phyloP scores from a whole-genome alignment of 2,888 invertebrate genomes.

The Drosophila monieri region DNA sequence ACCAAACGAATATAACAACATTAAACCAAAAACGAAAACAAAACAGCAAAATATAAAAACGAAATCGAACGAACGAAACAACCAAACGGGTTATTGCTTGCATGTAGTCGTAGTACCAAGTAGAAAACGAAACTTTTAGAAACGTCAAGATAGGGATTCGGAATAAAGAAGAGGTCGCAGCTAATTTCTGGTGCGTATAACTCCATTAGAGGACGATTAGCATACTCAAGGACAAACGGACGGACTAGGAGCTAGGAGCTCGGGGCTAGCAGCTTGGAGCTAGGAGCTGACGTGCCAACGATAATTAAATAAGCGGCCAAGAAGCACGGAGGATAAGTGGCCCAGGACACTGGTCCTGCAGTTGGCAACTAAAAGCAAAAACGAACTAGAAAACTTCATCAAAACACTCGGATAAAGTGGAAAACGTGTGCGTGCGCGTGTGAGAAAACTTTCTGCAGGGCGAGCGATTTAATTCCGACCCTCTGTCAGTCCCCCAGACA shows the following conservation, averaged over 20 bases:
- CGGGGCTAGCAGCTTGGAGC: conserved; percentile 4
- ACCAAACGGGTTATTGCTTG: conserved; percentile 53
- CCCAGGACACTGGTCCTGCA: conserved; percentile 27
- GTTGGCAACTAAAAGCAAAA: conserved; percentile 1
- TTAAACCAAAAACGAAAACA: conserved; percentile 42
- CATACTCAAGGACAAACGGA: conserved; percentile 35
- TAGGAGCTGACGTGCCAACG: conserved; percentile 49
- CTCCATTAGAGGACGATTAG: conserved; percentile 74
- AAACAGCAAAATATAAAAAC: conserved; percentile 23
- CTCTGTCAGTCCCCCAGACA: conserved; percentile 22
- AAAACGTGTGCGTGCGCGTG: conserved; percentile 61
- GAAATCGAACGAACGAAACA: conserved; percentile 13
- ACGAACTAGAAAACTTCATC: conserved; percentile 25
- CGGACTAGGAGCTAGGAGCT: conserved; percentile 6
- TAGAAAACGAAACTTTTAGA: conserved; percentile 42
- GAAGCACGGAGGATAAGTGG: conserved; percentile 26
- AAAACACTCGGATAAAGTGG: conserved; percentile 62
- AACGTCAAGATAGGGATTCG: conserved; percentile 26
- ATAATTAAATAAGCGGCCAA: conserved; percentile 54
- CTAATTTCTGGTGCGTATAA: conserved; percentile 76
- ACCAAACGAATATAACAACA: conserved; percentile 44
- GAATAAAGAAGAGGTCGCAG: conserved; percentile 45
- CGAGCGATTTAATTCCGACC: conserved; percentile 58
- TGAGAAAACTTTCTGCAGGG: conserved; percentile 51
- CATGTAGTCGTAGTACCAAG: conserved; percentile 50